phyloP scores from a whole-genome alignment of 1,140 invertebrate species.

The Pantala flavescens region DNA sequence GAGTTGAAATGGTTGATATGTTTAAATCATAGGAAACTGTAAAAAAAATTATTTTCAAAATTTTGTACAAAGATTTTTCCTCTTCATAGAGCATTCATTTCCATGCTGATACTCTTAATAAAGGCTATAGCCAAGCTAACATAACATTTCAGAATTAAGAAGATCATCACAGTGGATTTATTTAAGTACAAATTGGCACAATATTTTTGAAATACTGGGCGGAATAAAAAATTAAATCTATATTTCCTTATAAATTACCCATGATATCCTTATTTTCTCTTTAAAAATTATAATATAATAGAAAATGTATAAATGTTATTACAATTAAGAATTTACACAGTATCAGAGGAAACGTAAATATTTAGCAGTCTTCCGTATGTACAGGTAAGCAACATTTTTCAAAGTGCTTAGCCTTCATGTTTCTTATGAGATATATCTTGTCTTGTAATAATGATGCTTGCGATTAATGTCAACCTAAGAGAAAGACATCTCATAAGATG shows the following conservation, averaged over 20 bases:
- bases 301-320: not conserved
- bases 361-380: not conserved
- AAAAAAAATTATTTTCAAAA: no score
- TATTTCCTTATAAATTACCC: conserved; percentile 1
- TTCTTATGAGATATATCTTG: no score
- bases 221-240: not conserved
- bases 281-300: conserved; percentile 2
- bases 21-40: no score
- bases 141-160: not conserved
- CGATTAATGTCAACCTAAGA: no score
- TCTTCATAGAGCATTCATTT: no score
- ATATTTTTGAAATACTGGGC: conserved; percentile 6
- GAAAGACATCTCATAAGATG: no score
- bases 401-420: not conserved
- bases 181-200: conserved; percentile 1
- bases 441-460: no score
- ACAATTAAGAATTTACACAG: not conserved
- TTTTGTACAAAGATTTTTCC: no score
- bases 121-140: no score
- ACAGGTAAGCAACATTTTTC: not conserved
- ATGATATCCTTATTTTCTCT: not conserved
- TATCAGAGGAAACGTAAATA: not conserved
- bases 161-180: not conserved
- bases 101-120: no score
- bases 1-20: no score